Conservation (phyloP, 2,113 vertebrate genomes). For the Pseudorhombus dupliciocellatus region DNA sequence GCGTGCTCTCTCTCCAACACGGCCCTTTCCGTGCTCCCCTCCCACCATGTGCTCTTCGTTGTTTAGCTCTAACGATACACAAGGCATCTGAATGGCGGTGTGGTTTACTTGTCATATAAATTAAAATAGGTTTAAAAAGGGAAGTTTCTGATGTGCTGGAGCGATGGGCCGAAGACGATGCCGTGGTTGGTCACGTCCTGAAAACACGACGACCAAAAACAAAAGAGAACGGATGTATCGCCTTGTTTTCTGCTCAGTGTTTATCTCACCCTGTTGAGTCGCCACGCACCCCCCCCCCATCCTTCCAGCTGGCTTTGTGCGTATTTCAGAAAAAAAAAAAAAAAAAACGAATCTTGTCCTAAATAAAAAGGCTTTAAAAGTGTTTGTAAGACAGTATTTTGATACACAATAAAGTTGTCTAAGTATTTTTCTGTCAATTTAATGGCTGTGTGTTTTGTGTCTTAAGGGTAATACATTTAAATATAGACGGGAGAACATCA, state of each 20-base stretch:
- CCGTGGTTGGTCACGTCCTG: slow-evolving; percentile 27
- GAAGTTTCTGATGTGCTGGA: slow-evolving; percentile 48
- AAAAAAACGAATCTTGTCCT: slow-evolving; percentile 66
- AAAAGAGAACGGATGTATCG: slow-evolving; percentile 38
- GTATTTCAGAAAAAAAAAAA: slow-evolving; percentile 73
- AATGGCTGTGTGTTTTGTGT: slow-evolving; percentile 25
- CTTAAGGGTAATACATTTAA: neutral
- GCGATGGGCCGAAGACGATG: slow-evolving; percentile 27
- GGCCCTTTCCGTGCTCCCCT: slow-evolving; percentile 19
- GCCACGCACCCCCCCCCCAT: slow-evolving; percentile 18
- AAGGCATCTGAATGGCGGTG: slow-evolving; percentile 1
- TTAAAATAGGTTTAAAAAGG: slow-evolving; percentile 61
- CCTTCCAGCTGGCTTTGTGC: slow-evolving; percentile 61
- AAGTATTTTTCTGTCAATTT: slow-evolving; percentile 79
- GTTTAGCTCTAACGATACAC: neutral
- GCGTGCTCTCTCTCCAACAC: slow-evolving; percentile 16
- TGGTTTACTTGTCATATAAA: slow-evolving; percentile 2
- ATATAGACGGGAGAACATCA: too few relatives aligned
- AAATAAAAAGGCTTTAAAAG: slow-evolving; percentile 66
- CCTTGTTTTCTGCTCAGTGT: slow-evolving; percentile 55
- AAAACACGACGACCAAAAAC: slow-evolving; percentile 45
- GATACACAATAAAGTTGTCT: slow-evolving; percentile 85
- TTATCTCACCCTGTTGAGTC: slow-evolving; percentile 25
- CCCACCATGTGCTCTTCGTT: slow-evolving; percentile 25
- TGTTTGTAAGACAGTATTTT: slow-evolving; percentile 84